Percentiles rank a stretch among this genome's conserved stretches.
Evolutionary conservation across 2,113 vertebrate species (phyloP).

Genomic region (Gnathonemus echidnorhynchus): DNA sequence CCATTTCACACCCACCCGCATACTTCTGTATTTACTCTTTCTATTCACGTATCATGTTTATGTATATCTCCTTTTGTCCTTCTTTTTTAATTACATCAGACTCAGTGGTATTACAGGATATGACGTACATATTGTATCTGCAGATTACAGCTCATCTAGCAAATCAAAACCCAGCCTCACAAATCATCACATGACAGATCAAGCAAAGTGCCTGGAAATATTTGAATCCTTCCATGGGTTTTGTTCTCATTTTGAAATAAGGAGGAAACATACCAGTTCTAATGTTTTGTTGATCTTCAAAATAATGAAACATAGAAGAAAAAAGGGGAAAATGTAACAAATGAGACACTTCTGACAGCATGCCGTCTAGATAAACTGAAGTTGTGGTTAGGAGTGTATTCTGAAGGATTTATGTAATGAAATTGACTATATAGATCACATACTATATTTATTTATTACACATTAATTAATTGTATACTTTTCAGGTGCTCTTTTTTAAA

Average conservation of each 20-base stretch:
- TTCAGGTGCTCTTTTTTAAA: constrained; percentile 15
- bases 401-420: background rate
- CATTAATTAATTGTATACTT: background rate
- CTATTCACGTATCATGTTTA: constrained; percentile 24
- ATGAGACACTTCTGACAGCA: background rate
- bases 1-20: constrained; percentile 27
- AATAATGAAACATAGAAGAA: background rate
- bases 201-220: constrained; percentile 61
- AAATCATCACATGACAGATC: constrained; percentile 49
- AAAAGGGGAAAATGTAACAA: background rate
- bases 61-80: constrained; percentile 15
- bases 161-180: constrained; percentile 46
- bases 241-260: constrained; percentile 1
- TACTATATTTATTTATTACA: background rate
- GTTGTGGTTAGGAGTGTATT: background rate
- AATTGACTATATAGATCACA: background rate
- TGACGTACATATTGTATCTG: background rate
- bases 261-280: background rate
- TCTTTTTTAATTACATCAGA: constrained; percentile 37
- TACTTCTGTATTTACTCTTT: constrained; percentile 26
- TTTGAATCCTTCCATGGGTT: background rate
- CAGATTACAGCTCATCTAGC: background rate
- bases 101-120: background rate
- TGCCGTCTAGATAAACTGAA: background rate
- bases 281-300: background rate